Evolutionary conservation across 2,888 invertebrate genomes (phyloP).

Genomic region (Nymphalis c-album): DNA sequence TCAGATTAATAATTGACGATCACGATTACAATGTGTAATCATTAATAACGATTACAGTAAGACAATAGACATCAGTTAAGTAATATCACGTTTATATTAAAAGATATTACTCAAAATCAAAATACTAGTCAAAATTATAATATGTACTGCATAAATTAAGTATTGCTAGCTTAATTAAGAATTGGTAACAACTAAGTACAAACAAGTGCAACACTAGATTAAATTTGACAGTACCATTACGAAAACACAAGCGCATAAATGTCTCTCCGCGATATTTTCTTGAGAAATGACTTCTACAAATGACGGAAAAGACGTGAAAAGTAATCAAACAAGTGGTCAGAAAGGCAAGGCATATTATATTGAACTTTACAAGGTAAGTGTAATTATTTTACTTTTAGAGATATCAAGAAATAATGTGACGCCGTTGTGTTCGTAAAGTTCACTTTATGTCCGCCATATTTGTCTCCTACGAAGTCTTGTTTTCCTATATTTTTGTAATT

Average conservation of each 20-base stretch:
- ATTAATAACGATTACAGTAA: too few relatives aligned
- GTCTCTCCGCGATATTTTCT: constrained; percentile 81
- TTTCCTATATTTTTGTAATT: constrained; percentile 59
- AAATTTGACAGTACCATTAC: constrained; percentile 76
- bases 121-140: too few relatives aligned
- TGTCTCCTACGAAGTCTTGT: constrained; percentile 72
- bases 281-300: constrained; percentile 82
- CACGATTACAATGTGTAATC: too few relatives aligned
- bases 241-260: constrained; percentile 82
- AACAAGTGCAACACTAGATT: constrained; percentile 51
- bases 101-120: too few relatives aligned
- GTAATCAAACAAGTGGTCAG: constrained; percentile 71
- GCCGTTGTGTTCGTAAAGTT: constrained; percentile 72
- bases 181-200: not conserved
- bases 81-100: too few relatives aligned
- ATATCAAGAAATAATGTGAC: constrained; percentile 56
- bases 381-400: constrained; percentile 51
- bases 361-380: constrained; percentile 78
- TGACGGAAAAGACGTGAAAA: constrained; percentile 81
- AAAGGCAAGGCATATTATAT: constrained; percentile 77
- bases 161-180: not conserved
- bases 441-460: constrained; percentile 78
- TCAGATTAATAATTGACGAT: too few relatives aligned
- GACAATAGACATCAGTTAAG: too few relatives aligned
- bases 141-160: too few relatives aligned